These are phyloP conservation scores for Silvanus unidentatus DNA, from an alignment of 2,888 invertebrate species.

Conservation along the genomic window DNA sequence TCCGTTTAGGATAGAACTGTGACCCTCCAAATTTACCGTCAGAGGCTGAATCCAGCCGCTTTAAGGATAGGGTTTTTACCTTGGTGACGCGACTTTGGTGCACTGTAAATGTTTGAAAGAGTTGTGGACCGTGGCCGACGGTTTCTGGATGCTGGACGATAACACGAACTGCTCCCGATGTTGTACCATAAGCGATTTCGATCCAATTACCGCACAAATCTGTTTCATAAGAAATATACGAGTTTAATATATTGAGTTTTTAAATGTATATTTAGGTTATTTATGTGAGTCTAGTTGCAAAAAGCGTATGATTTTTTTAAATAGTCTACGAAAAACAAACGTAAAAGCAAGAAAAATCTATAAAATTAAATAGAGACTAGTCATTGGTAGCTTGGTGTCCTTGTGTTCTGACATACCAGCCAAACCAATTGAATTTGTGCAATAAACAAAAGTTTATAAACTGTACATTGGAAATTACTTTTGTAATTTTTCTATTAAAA, in stretches of 20 bases:
- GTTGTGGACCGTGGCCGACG: conserved; percentile 94
- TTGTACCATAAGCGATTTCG: conserved; percentile 98
- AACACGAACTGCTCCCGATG: conserved; percentile 90
- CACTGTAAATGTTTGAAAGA: conserved; percentile 97
- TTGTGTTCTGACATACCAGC: conserved; percentile 46
- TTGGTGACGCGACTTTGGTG: conserved; percentile 94
- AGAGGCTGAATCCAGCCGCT: too few species aligned
- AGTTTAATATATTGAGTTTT: conserved; percentile 8
- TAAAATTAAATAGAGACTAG: too few species aligned
- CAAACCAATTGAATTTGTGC: conserved; percentile 31
- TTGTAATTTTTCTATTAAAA: too few species aligned
- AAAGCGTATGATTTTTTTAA: too few species aligned
- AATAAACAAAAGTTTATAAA: conserved; percentile 14
- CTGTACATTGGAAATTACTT: too few species aligned
- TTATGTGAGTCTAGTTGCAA: too few species aligned
- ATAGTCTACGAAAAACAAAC: too few species aligned
- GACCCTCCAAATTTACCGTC: too few species aligned
- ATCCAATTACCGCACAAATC: conserved; percentile 98
- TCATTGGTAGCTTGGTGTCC: conserved; percentile 37
- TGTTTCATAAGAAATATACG: conserved; percentile 38
- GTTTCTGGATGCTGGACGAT: conserved; percentile 99
- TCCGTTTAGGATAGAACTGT: too few species aligned
- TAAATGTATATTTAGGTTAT: background rate
- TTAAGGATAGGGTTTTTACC: conserved; percentile 49
- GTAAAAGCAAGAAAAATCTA: too few species aligned